These are phyloP conservation scores for Dioctria rufipes DNA, from an alignment of 2,888 invertebrate genomes.

Conservation along the genomic window DNA sequence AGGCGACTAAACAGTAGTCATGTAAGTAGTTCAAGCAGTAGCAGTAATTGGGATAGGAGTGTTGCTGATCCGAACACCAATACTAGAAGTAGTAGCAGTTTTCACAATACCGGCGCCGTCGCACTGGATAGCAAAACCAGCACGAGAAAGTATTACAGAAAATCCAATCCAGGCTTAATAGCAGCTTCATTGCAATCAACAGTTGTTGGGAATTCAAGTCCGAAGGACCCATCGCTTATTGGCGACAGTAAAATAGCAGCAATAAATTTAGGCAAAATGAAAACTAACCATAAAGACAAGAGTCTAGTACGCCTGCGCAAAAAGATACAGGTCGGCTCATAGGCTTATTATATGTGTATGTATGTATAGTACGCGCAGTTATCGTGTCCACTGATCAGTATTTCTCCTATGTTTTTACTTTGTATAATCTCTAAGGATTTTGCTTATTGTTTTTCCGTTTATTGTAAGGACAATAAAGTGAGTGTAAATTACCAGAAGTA, in stretches of 20 bases:
- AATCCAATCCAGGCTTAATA: slow-evolving; percentile 19
- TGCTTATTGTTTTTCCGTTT: slow-evolving; percentile 42
- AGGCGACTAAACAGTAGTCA: slow-evolving; percentile 31
- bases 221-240: background rate
- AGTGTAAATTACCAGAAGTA: slow-evolving; percentile 48
- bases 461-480: slow-evolving; percentile 47
- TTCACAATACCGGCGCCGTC: background rate
- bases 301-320: slow-evolving; percentile 25
- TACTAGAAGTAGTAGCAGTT: slow-evolving; percentile 11
- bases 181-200: slow-evolving; percentile 23
- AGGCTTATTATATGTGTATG: background rate
- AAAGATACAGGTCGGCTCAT: slow-evolving; percentile 15
- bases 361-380: background rate
- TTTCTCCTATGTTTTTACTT: slow-evolving; percentile 37
- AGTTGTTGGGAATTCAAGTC: background rate
- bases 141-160: slow-evolving; percentile 48
- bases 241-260: slow-evolving; percentile 24
- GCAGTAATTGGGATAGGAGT: background rate
- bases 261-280: slow-evolving; percentile 22
- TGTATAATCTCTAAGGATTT: slow-evolving; percentile 21
- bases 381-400: slow-evolving; percentile 41
- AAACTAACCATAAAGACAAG: slow-evolving; percentile 31
- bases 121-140: slow-evolving; percentile 2
- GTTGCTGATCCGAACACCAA: background rate
- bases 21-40: slow-evolving; percentile 27